phyloP scores from a whole-genome alignment of 2,113 vertebrate species.

The Rhipidura dahli region DNA sequence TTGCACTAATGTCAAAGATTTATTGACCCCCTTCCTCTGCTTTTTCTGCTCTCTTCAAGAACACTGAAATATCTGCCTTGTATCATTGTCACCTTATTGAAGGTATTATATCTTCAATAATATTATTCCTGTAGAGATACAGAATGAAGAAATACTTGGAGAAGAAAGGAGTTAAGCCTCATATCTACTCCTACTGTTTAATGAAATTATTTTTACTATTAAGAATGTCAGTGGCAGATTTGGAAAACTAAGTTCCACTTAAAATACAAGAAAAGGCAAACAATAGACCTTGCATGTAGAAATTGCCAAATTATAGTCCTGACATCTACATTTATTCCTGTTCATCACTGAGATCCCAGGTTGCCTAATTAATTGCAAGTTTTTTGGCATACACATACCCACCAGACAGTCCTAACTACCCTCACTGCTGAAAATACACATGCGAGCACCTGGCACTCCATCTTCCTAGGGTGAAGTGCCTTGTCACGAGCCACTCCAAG shows the following conservation, averaged over 20 bases:
- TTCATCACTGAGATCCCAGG: background rate
- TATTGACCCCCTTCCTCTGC: background rate
- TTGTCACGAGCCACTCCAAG: background rate
- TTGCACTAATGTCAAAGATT: background rate
- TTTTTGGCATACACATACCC: background rate
- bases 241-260: background rate
- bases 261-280: background rate
- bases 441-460: background rate
- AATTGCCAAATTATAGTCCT: background rate
- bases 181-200: background rate
- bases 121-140: background rate
- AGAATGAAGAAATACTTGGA: background rate
- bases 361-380: background rate
- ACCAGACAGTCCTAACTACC: background rate
- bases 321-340: background rate
- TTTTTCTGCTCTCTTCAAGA: background rate
- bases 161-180: background rate
- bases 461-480: fast-evolving
- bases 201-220: background rate
- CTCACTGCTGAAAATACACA: background rate
- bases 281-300: background rate
- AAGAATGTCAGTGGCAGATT: background rate
- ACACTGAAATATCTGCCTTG: background rate
- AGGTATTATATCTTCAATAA: background rate
- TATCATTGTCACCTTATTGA: background rate